phyloP scores from a whole-genome alignment of 2,797 vertebrate species.

The Eospalax fontanierii region DNA sequence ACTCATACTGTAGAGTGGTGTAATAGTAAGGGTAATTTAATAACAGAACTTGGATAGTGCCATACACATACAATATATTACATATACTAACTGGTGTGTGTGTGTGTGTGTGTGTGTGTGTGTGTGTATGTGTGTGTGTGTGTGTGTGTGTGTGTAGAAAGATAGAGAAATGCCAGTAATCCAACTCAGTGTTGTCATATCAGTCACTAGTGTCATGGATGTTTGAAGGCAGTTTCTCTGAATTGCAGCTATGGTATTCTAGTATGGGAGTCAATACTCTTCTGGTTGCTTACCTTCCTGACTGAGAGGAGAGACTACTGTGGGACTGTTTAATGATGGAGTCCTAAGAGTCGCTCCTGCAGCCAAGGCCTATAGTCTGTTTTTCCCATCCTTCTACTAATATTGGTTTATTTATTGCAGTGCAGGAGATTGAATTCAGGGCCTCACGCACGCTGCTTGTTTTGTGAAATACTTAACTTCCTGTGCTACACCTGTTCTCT shows the following conservation, averaged over 20 bases:
- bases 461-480: not conserved
- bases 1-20: not conserved
- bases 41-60: slow-evolving; percentile 1
- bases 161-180: not conserved
- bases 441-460: not conserved
- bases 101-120: not conserved
- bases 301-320: not conserved
- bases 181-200: not conserved
- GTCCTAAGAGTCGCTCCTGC: not conserved
- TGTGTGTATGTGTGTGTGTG: not conserved
- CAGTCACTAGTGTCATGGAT: not conserved
- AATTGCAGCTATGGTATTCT: not conserved
- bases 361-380: not conserved
- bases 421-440: not conserved
- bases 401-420: not conserved
- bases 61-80: not conserved
- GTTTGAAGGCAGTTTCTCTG: slow-evolving; percentile 2
- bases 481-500: not conserved
- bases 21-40: not conserved
- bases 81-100: not conserved
- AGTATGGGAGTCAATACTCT: not conserved
- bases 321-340: not conserved
- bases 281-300: not conserved
- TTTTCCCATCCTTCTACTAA: not conserved
- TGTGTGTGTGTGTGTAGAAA: not conserved